These are phyloP conservation scores for Synergus umbraculus DNA, from an alignment of 2,888 invertebrate species.

Conservation along the genomic window DNA sequence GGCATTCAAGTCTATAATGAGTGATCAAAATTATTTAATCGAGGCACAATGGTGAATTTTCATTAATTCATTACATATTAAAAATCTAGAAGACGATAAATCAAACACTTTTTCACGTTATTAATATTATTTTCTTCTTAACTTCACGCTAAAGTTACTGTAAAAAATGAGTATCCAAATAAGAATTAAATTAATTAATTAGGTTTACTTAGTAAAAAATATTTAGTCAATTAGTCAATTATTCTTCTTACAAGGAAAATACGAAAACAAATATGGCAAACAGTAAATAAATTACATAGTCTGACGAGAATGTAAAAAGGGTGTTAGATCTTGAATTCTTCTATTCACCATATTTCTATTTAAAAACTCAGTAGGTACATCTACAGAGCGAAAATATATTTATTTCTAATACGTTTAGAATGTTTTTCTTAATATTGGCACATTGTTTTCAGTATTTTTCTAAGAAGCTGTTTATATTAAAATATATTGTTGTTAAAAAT, in stretches of 20 bases:
- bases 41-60: conserved; percentile 40
- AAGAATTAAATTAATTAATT: not conserved
- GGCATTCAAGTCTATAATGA: not conserved
- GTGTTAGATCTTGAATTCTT: too few species aligned
- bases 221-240: conserved; percentile 30
- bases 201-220: conserved; percentile 13
- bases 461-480: conserved; percentile 76
- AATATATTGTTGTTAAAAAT: conserved; percentile 82
- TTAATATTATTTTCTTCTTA: not conserved
- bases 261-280: not conserved
- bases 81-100: not conserved
- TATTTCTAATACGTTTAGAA: too few species aligned
- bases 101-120: not conserved
- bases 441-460: conserved; percentile 36
- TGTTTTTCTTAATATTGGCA: too few species aligned
- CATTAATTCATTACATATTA: not conserved
- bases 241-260: not conserved
- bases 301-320: not conserved
- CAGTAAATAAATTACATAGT: not conserved
- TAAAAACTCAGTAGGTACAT: too few species aligned
- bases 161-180: not conserved
- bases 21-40: not conserved
- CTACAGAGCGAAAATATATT: too few species aligned
- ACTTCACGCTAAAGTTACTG: not conserved
- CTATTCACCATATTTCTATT: too few species aligned